Conservation (phyloP, 2,113 vertebrate species). For the Pitta sordida region DNA sequence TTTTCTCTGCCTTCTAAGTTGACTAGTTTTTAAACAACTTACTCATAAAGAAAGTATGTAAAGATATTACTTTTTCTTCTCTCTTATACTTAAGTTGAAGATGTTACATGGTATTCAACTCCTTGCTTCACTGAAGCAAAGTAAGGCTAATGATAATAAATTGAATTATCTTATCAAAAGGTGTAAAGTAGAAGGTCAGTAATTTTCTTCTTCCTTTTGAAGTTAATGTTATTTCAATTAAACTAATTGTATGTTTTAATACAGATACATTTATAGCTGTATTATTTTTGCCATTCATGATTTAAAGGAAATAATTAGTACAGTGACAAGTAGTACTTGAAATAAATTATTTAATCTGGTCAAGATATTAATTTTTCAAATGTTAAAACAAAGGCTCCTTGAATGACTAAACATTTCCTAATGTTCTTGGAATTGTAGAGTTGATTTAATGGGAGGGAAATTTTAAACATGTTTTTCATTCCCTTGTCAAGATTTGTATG, state of each 20-base stretch:
- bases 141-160: background rate
- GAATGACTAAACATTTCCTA: background rate
- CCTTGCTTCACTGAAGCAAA: background rate
- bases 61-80: background rate
- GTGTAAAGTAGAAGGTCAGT: background rate
- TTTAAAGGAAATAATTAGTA: background rate
- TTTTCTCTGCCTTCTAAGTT: background rate
- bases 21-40: background rate
- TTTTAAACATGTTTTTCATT: background rate
- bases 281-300: background rate
- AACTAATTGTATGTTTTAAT: background rate
- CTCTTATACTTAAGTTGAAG: background rate
- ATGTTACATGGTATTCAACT: background rate
- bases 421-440: background rate
- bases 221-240: background rate
- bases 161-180: background rate
- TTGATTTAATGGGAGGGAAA: background rate
- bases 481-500: background rate
- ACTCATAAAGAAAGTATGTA: background rate
- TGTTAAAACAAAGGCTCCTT: background rate
- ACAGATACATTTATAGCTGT: background rate
- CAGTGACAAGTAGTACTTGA: background rate
- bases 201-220: background rate
- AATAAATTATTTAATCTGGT: conserved; percentile 2
- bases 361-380: background rate